Evolutionary conservation across 1,140 invertebrate species (phyloP), one percentile per base, ranked within the genome.

Genomic region (Phortica variegata): DNA sequence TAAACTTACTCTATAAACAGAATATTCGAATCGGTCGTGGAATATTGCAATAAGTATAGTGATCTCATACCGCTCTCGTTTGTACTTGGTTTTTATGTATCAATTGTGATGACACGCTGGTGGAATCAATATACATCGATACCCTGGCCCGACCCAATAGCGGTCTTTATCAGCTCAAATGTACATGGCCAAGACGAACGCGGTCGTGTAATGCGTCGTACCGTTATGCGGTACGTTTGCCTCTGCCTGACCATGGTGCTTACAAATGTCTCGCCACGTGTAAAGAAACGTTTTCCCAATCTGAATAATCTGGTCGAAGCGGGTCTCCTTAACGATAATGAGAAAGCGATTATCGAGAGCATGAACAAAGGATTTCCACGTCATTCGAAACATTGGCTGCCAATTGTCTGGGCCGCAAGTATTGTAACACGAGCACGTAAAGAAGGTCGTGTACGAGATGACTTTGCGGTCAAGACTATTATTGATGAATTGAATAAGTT

Each of bases 321-420:
- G 12, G 90, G 94, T 63, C 79, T 97, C n/a, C 78, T 97, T 16
- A 81, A 90, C 29, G 86, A 89, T 40, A 94, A 94, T 63, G 95
- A 97, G 65, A 83, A 87, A 52, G 77, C 78, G 19, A 91, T 93
- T 56, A 85, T 94, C 47, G 83, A 90, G 34, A 84, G 87, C 52
- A 78, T 96, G 52, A 89, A 93, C 62, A 75, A 81, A 8, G 93
- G 93, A 58, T 90, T 89, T 65, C 89, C 91, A 2, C 84, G 90
- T 26, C 89, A 91, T 48, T 89, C 90, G 23, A 96, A 95, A 73
- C 94, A 95, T 73, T 97, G 93, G 92, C 81, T 98, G 56, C 95
- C 95, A 13, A 87, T 96, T 40, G 89, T 95, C 13, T 96, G 93
- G 94, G 91, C 92, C 1, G 87, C 91, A 5, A 91, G 88, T 75